Evolutionary conservation across 1,140 invertebrate species (phyloP).

Genomic region (Rhagoletis pomonella): DNA sequence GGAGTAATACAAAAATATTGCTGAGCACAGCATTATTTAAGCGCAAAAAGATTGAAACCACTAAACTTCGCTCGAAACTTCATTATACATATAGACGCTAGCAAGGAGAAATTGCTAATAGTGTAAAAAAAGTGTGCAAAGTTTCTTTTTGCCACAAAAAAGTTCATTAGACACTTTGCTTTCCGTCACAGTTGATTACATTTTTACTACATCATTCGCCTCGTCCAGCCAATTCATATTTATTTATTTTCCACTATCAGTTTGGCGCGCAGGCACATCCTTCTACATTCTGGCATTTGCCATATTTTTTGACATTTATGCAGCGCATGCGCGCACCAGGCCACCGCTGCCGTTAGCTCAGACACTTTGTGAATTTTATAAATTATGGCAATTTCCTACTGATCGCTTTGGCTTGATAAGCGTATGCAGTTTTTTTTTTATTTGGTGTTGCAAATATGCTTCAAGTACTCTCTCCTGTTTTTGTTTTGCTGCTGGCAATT

Average conservation of each 20-base stretch:
- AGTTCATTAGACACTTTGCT: neutral
- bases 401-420: slow-evolving; percentile 24
- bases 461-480: neutral
- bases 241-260: slow-evolving; percentile 31
- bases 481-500: slow-evolving; percentile 13
- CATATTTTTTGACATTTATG: slow-evolving; percentile 42
- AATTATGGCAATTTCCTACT: slow-evolving; percentile 51
- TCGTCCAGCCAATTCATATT: neutral
- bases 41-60: no score
- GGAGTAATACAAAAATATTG: no score
- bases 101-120: neutral
- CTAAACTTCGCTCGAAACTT: no score
- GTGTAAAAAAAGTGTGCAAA: neutral
- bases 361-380: slow-evolving; percentile 36
- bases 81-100: no score
- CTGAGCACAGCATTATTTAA: no score
- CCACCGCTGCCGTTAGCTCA: neutral
- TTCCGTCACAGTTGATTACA: neutral
- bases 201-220: neutral
- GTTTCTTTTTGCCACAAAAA: neutral
- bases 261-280: neutral
- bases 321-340: slow-evolving; percentile 7
- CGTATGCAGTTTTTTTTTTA: slow-evolving; percentile 15
- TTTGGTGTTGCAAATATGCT: neutral
- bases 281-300: slow-evolving; percentile 5